Percentiles rank a stretch among this genome's conserved stretches.
These are phyloP conservation scores for Drosophila rufa DNA, from an alignment of 1,140 invertebrate genomes.

Conservation along the genomic window DNA sequence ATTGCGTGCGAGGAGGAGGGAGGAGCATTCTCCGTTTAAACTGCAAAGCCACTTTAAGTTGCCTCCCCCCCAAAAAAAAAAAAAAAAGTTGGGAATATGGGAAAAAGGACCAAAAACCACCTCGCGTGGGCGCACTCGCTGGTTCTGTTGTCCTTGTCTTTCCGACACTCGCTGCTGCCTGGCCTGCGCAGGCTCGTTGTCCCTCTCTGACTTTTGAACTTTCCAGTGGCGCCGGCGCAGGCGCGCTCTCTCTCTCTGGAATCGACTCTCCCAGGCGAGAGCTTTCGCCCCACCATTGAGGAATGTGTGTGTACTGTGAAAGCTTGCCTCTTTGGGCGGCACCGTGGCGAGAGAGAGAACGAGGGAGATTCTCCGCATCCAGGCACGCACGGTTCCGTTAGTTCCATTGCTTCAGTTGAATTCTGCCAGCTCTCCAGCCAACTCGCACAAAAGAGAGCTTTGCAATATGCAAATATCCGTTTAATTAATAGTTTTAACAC, in stretches of 20 bases:
- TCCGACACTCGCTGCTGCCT: constrained; percentile 44
- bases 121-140: constrained; percentile 57
- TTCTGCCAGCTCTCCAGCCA: constrained; percentile 51
- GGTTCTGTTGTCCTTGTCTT: constrained; percentile 61
- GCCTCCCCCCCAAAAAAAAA: constrained; percentile 13
- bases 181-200: constrained; percentile 37
- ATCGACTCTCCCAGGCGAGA: constrained; percentile 10
- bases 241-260: constrained; percentile 6
- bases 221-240: constrained; percentile 35
- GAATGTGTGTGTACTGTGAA: constrained; percentile 63
- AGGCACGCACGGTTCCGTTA: constrained; percentile 39
- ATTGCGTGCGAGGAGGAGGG: constrained; percentile 26
- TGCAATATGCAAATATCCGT: constrained; percentile 31
- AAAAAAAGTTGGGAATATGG: constrained; percentile 19
- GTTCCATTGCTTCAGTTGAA: constrained; percentile 37
- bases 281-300: constrained; percentile 59
- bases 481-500: constrained; percentile 28
- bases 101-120: constrained; percentile 26
- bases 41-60: constrained; percentile 61
- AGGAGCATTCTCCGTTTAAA: constrained; percentile 45
- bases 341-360: constrained; percentile 41
- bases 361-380: constrained; percentile 15
- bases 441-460: constrained; percentile 40
- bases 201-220: constrained; percentile 27
- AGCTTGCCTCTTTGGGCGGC: constrained; percentile 65